A percentile compares a stretch with the other conserved stretches of the same genome.
Conservation (phyloP, 2,113 vertebrate species). For the Aspiorhynchus laticeps region DNA sequence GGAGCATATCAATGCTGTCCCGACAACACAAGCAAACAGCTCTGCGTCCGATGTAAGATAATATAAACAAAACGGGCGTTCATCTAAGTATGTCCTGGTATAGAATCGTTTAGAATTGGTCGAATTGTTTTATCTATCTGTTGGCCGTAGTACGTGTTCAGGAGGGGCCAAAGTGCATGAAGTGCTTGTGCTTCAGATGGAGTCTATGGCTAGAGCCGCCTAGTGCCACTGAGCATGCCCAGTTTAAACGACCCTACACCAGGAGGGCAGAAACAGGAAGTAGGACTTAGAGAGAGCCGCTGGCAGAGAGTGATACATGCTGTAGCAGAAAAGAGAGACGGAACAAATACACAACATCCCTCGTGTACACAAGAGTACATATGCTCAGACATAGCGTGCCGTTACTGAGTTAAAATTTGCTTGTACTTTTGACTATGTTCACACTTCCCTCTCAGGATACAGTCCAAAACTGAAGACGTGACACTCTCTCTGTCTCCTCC, state of each 20-base stretch:
- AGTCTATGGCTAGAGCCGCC: conserved; percentile 60
- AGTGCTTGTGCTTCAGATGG: conserved; percentile 78
- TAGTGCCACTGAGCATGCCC: conserved; percentile 60
- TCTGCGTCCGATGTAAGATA: neutral
- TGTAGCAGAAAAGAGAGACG: conserved; percentile 10
- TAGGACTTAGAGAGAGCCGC: conserved; percentile 36
- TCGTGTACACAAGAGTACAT: conserved; percentile 43
- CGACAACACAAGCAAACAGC: neutral
- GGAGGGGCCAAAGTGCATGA: conserved; percentile 79
- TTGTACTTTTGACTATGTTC: conserved; percentile 24
- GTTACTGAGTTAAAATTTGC: conserved; percentile 39
- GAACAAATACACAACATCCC: conserved; percentile 16
- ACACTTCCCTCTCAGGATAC: conserved; percentile 39
- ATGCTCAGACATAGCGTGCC: conserved; percentile 50
- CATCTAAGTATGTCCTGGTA: conserved; percentile 62
- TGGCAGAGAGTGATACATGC: neutral
- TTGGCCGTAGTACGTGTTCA: conserved; percentile 30
- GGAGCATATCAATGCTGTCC: neutral
- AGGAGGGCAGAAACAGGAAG: conserved; percentile 55
- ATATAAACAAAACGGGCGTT: neutral
- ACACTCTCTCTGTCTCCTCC: neutral
- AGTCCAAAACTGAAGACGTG: conserved; percentile 68
- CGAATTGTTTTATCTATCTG: neutral
- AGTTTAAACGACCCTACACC: conserved; percentile 68
- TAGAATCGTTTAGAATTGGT: conserved; percentile 54